Conservation (phyloP, 35 echinoderm and acorn worm genomes). For the Holothuria glaberrima region DNA sequence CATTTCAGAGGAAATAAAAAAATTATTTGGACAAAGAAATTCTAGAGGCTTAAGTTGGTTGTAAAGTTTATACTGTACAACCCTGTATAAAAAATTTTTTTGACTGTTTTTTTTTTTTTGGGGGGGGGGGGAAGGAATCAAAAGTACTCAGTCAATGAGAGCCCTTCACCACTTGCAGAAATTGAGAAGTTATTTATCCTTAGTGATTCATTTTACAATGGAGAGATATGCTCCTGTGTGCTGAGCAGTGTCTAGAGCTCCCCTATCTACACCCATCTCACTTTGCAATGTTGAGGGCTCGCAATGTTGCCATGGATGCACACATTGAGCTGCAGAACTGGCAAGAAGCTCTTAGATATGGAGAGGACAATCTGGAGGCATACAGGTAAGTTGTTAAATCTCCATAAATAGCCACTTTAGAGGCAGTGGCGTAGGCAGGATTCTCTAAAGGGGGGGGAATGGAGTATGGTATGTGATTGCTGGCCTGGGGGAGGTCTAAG, state of each 20-base stretch:
- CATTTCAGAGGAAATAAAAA: too few relatives aligned
- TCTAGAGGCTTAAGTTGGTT: too few relatives aligned
- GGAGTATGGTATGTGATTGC: too few relatives aligned
- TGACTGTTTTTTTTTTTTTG: too few relatives aligned
- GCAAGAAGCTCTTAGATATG: slow-evolving; percentile 29
- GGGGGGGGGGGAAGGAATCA: too few relatives aligned
- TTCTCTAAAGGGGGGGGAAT: neutral
- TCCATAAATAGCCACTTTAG: neutral
- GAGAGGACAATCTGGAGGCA: slow-evolving; percentile 20
- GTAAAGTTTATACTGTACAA: too few relatives aligned
- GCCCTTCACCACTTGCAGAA: neutral
- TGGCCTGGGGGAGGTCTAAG: too few relatives aligned
- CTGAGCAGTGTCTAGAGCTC: slow-evolving; percentile 7
- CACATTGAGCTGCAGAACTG: slow-evolving; percentile 38
- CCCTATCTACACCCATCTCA: neutral
- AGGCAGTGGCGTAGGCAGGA: neutral
- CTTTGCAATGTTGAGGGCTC: slow-evolving; percentile 33
- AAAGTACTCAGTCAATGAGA: too few relatives aligned
- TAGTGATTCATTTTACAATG: slow-evolving; percentile 10
- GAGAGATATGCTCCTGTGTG: slow-evolving; percentile 28
- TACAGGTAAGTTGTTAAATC: slow-evolving; percentile 1
- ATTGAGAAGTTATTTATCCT: neutral
- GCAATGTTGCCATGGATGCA: slow-evolving; percentile 56
- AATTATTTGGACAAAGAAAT: too few relatives aligned
- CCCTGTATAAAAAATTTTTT: too few relatives aligned